Evolutionary conservation across 2,888 invertebrate species (phyloP).

Genomic region (Empis livida): DNA sequence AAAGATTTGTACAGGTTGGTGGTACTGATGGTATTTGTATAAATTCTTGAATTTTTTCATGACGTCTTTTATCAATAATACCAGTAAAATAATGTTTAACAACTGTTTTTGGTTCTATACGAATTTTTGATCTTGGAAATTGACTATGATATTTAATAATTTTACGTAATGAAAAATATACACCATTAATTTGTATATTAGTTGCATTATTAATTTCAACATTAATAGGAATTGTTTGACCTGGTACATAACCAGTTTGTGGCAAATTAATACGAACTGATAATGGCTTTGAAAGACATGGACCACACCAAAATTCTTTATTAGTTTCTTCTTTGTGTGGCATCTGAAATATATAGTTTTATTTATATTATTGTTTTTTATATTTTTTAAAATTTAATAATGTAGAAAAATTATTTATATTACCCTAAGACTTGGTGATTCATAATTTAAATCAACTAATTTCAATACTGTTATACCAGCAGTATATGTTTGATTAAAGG

Average conservation of each 20-base stretch:
- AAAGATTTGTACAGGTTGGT: conserved; percentile 29
- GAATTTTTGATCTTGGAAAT: not conserved
- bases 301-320: conserved; percentile 24
- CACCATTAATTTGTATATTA: conserved; percentile 36
- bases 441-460: conserved; percentile 63
- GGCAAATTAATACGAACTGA: conserved; percentile 22
- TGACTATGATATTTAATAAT: conserved; percentile 18
- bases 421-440: conserved; percentile 38
- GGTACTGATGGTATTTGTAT: conserved; percentile 30
- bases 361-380: too few relatives aligned
- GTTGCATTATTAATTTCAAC: conserved; percentile 46
- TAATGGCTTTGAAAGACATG: conserved; percentile 20
- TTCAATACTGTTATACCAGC: conserved; percentile 67
- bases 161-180: conserved; percentile 37
- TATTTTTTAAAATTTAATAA: too few relatives aligned
- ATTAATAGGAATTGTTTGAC: conserved; percentile 27
- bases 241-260: conserved; percentile 32
- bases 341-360: conserved; percentile 14
- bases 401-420: not conserved
- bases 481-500: conserved; percentile 67
- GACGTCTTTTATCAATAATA: conserved; percentile 16
- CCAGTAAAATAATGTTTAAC: conserved; percentile 25
- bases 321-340: conserved; percentile 24
- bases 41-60: conserved; percentile 21
- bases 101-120: not conserved